Base-by-base conservation (phyloP, 2,888 invertebrate genomes). In the Cantharis flavilabris region DNA sequence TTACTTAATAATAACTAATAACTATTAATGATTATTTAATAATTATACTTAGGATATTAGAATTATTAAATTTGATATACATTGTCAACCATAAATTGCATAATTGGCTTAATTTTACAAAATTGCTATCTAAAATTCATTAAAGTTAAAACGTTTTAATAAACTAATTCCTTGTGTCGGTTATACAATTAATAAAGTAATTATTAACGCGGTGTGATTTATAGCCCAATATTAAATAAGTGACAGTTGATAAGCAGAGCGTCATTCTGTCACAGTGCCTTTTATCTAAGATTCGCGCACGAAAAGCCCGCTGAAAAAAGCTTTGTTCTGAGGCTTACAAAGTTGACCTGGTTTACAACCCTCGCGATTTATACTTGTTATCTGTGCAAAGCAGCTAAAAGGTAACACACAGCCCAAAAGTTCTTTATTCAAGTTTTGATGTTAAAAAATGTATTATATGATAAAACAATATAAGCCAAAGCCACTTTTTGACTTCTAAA, bases 361-460 rank as follows among this genome's bases (percentile, higher is more conserved):
- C 73, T 49, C 70, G 73, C 78, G 77, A 73, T 78, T 79, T 80
- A 78, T 80, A 76, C 71, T 78, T 78, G 75, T 78, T 77, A 77
- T 77, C 77, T 77, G 71, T 72, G 77, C 63, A 73, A 73, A 63
- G 75, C 71, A 72, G 77, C 75, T 71, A 71, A 72, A 70, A 63
- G 71, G 70, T 76, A 65, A 70, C 72, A 73, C 69, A 73, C 70
- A 70, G 49, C 73, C 16, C 73, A 33, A 73, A 16, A 63, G 62
- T 30, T 49, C 67, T 33, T 67, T 67, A 65, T 30, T 64, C 26
- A 72, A 65, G 33, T 49, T 67, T 49, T 72, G 72, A 72, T 72
- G 65, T 72, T 14, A 20, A 49, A 23, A 65, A 65, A 72, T 72
- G 65, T 67, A 33, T 72, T 67, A 49, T 49, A 49, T 49, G 49